Percentiles rank a stretch among this genome's conserved stretches.
Conservation (phyloP, 2,888 invertebrate species). For the Meiosimyza platycephala region DNA sequence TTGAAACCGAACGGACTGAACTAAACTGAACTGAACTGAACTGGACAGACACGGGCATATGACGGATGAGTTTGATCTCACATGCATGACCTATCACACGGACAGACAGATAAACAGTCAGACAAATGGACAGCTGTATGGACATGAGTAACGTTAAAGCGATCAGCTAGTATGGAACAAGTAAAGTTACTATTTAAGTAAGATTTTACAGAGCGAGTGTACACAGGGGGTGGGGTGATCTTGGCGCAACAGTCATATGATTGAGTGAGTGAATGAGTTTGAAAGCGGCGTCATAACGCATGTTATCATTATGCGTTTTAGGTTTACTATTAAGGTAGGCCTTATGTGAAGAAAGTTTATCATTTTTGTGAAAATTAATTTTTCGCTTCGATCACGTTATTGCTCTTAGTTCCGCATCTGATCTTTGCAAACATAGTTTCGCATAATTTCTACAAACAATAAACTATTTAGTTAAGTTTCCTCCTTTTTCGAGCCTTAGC, state of each 20-base stretch:
- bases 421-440: too few species aligned
- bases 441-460: too few species aligned
- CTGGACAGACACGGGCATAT: constrained; percentile 48
- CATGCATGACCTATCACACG: constrained; percentile 58
- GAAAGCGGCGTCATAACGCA: constrained; percentile 36
- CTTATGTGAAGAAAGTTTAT: not conserved
- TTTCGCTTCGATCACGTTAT: too few species aligned
- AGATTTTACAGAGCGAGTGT: constrained; percentile 24
- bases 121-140: constrained; percentile 10
- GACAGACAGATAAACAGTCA: constrained; percentile 25
- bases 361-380: not conserved
- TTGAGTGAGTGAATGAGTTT: constrained; percentile 7
- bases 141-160: not conserved
- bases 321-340: not conserved
- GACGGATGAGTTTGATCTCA: constrained; percentile 66
- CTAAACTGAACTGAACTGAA: not conserved
- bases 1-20: too few species aligned
- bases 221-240: not conserved
- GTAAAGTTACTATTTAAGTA: constrained; percentile 14
- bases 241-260: constrained; percentile 10
- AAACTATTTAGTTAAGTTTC: too few species aligned
- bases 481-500: too few species aligned
- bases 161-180: constrained; percentile 22
- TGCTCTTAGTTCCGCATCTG: too few species aligned
- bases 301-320: constrained; percentile 26